phyloP scores from a whole-genome alignment of 92 coral and sea anemone species.

The Hydrozoanthus gracilis region DNA sequence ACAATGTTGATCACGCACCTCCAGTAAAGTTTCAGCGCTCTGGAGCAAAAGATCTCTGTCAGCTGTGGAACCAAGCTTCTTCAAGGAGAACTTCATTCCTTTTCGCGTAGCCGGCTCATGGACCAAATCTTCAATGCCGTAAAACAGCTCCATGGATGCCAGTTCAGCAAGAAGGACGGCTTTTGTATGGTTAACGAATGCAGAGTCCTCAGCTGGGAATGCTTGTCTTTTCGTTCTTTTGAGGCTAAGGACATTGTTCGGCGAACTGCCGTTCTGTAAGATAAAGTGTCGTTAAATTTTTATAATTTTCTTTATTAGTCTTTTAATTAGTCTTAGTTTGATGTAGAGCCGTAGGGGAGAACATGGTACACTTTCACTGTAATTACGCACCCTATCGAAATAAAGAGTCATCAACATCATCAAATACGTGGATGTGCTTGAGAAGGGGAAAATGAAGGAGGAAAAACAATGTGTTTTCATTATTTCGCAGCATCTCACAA shows the following conservation, averaged over 20 bases:
- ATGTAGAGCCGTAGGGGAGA: too few relatives aligned
- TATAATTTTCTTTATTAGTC: neutral
- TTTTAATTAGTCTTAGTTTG: too few relatives aligned
- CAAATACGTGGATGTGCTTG: too few relatives aligned
- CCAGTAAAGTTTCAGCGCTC: conserved; percentile 88
- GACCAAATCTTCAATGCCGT: conserved; percentile 86
- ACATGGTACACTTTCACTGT: too few relatives aligned
- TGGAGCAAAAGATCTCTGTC: conserved; percentile 80
- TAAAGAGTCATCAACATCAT: too few relatives aligned
- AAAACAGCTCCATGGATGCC: conserved; percentile 85
- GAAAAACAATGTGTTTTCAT: too few relatives aligned
- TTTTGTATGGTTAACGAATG: conserved; percentile 82
- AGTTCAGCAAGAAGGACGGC: conserved; percentile 86
- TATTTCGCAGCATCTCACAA: too few relatives aligned
- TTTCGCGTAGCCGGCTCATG: conserved; percentile 55
- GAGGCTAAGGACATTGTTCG: neutral
- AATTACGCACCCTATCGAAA: too few relatives aligned
- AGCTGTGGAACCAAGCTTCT: conserved; percentile 67
- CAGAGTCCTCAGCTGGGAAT: conserved; percentile 53
- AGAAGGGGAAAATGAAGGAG: too few relatives aligned
- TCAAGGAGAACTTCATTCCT: conserved; percentile 59
- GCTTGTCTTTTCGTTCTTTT: neutral
- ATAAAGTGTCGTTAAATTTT: neutral
- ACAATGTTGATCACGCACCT: conserved; percentile 46
- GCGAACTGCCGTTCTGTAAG: neutral